A percentile compares a stretch with the other conserved stretches of the same genome.
phyloP scores from a whole-genome alignment of 2,113 vertebrate species.

The Thinocorus orbignyianus region DNA sequence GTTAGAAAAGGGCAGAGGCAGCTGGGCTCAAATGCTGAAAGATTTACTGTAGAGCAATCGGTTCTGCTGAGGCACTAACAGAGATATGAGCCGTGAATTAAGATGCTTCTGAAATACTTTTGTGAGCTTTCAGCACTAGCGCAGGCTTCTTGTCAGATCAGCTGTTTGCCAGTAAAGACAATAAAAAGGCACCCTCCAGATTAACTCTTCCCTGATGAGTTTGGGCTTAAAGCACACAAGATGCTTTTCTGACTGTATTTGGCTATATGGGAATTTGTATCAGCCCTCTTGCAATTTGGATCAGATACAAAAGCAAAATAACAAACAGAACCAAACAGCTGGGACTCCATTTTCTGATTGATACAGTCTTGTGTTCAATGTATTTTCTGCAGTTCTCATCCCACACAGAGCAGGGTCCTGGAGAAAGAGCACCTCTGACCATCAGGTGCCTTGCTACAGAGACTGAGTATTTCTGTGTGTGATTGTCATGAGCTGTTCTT shows the following conservation, averaged over 20 bases:
- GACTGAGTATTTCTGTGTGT: not conserved
- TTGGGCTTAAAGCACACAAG: not conserved
- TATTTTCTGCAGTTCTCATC: not conserved
- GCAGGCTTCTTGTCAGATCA: constrained; percentile 1
- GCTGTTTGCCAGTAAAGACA: not conserved
- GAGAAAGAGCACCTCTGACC: not conserved
- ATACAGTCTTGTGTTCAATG: rapidly evolving
- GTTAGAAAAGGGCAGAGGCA: constrained; percentile 16
- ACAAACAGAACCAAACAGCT: not conserved
- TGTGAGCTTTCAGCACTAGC: constrained; percentile 5
- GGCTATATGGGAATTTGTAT: not conserved
- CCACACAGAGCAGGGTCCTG: not conserved
- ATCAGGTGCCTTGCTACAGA: not conserved
- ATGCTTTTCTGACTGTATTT: not conserved
- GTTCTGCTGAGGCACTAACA: not conserved
- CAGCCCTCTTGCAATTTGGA: not conserved
- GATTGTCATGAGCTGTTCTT: constrained; percentile 5
- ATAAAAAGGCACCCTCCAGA: not conserved
- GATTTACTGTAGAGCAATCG: not conserved
- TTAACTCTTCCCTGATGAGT: not conserved
- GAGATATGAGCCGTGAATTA: constrained; percentile 12
- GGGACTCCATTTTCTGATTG: not conserved
- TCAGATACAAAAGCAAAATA: not conserved
- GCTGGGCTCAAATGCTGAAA: constrained; percentile 2
- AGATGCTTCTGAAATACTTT: constrained; percentile 8